A percentile compares a stretch with the other conserved stretches of the same genome.
Evolutionary conservation across 2,797 vertebrate species (phyloP).

Genomic region (Periophthalmus magnuspinnatus): DNA sequence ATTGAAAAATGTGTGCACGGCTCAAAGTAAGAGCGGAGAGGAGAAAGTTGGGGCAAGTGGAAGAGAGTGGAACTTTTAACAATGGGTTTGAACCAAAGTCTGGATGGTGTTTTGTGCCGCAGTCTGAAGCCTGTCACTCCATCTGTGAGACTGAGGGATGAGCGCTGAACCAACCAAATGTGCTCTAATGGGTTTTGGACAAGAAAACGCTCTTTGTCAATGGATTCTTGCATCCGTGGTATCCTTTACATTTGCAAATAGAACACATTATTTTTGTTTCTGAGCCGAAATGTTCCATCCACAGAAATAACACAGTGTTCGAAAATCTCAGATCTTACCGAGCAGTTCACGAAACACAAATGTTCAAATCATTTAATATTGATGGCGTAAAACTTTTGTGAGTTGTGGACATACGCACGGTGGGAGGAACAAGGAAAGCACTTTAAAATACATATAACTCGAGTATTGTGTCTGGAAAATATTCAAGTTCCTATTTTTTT

Average conservation of each 20-base stretch:
- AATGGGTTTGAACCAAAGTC: slow-evolving; percentile 41
- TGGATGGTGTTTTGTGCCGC: slow-evolving; percentile 37
- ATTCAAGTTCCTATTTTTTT: no score
- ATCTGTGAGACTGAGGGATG: slow-evolving; percentile 33
- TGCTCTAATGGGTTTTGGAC: slow-evolving; percentile 28
- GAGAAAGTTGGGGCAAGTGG: slow-evolving; percentile 19
- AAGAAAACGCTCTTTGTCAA: slow-evolving; percentile 31
- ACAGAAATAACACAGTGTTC: not conserved
- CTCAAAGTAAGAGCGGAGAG: slow-evolving; percentile 41
- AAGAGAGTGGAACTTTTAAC: slow-evolving; percentile 46
- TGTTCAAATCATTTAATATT: no score
- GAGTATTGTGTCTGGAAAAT: no score
- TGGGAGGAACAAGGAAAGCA: no score
- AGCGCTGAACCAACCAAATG: slow-evolving; percentile 34
- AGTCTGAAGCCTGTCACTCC: slow-evolving; percentile 12
- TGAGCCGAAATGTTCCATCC: not conserved
- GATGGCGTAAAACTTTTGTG: no score
- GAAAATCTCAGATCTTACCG: no score
- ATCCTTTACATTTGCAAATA: no score
- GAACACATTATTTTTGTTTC: slow-evolving; percentile 1
- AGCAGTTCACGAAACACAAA: no score
- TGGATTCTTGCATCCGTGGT: slow-evolving; percentile 23
- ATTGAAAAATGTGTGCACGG: slow-evolving; percentile 73
- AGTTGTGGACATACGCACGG: no score
- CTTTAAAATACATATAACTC: no score